A percentile compares a stretch with the other conserved stretches of the same genome.
phyloP scores from a whole-genome alignment of 2,888 invertebrate genomes.

The Petrolisthes manimaculis region DNA sequence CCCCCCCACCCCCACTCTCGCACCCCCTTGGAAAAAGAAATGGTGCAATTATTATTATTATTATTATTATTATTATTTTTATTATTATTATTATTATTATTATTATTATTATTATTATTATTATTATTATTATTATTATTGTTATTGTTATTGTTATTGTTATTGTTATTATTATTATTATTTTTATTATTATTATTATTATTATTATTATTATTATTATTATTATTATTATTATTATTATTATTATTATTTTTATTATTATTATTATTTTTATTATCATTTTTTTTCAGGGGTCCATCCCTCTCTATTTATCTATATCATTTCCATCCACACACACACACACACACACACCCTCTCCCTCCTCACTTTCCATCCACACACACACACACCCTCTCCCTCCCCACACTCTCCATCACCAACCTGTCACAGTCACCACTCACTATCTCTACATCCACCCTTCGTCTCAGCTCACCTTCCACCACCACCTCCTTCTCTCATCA shows the following conservation, averaged over 20 bases:
- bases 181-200: not conserved
- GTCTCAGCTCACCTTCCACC: not conserved
- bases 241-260: not conserved
- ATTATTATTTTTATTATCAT: too few relatives aligned
- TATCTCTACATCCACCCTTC: not conserved
- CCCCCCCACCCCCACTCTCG: too few relatives aligned
- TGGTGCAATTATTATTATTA: not conserved
- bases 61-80: not conserved
- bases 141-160: not conserved
- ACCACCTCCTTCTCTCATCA: not conserved
- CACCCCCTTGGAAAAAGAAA: not conserved
- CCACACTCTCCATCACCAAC: not conserved
- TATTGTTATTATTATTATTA: not conserved
- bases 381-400: not conserved
- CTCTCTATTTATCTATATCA: not conserved
- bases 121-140: too few relatives aligned
- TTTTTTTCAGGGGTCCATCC: not conserved
- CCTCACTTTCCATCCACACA: not conserved
- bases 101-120: too few relatives aligned
- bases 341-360: not conserved
- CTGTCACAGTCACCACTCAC: not conserved
- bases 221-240: not conserved
- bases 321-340: not conserved
- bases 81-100: too few relatives aligned
- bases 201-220: not conserved